Conservation (phyloP, 2,888 invertebrate species). For the Ochropleura plecta region DNA sequence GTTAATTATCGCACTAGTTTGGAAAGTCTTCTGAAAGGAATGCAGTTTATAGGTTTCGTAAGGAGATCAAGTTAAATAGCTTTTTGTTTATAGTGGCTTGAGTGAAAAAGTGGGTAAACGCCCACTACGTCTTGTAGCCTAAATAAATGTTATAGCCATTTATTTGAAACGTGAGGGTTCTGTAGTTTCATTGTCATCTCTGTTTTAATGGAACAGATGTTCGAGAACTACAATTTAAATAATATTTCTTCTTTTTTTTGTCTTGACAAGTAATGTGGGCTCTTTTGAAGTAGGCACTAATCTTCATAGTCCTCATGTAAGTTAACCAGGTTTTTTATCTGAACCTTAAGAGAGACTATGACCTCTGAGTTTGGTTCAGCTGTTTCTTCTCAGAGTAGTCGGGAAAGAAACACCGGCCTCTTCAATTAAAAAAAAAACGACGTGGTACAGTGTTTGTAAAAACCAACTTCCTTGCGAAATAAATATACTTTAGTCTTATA, state of each 20-base stretch:
- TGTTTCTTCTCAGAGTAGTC: no score
- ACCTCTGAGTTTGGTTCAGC: no score
- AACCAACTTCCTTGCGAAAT: no score
- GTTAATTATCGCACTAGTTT: conserved; percentile 20
- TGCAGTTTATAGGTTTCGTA: conserved; percentile 18
- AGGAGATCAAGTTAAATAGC: conserved; percentile 4
- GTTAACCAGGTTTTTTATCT: no score
- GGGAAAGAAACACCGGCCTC: no score
- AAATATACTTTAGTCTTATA: no score
- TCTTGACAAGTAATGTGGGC: no score
- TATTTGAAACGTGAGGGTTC: not conserved
- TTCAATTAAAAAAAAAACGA: no score
- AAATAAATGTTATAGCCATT: conserved; percentile 15
- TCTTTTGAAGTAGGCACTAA: no score
- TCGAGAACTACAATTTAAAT: not conserved
- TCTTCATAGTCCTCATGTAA: no score
- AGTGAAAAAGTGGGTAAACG: conserved; percentile 4
- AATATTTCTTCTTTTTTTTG: not conserved
- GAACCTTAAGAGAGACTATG: no score
- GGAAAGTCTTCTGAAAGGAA: conserved; percentile 18
- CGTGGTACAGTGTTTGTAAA: no score
- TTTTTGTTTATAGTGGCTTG: conserved; percentile 8
- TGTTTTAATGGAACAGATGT: not conserved
- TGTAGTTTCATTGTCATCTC: not conserved
- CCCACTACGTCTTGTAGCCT: not conserved